Conservation (phyloP, 2,888 invertebrate species). For the Drosophila mimica region DNA sequence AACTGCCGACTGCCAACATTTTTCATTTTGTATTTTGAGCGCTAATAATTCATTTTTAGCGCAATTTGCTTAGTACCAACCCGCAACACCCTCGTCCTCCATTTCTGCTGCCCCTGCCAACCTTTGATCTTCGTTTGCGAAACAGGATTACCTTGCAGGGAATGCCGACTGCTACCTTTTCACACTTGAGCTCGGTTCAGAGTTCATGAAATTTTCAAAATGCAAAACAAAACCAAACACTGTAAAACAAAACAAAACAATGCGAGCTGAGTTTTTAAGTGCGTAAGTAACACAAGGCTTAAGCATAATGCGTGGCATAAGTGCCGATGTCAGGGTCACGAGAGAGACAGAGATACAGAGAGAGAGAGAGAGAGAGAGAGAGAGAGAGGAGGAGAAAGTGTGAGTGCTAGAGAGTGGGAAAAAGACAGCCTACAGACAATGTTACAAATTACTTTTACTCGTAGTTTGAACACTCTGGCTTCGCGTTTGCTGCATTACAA, state of each 20-base stretch:
- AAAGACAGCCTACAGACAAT: conserved; percentile 23
- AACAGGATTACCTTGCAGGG: conserved; percentile 61
- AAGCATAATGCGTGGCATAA: conserved; percentile 70
- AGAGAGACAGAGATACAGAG: not conserved
- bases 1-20: conserved; percentile 67
- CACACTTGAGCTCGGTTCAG: conserved; percentile 39
- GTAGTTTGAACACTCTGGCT: conserved; percentile 47
- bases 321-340: conserved; percentile 61
- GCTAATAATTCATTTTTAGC: conserved; percentile 81
- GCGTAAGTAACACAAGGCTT: conserved; percentile 69
- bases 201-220: conserved; percentile 74
- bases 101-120: not conserved
- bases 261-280: conserved; percentile 42
- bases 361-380: not conserved
- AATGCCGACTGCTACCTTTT: conserved; percentile 52
- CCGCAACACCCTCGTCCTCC: not conserved
- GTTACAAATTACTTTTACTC: conserved; percentile 61
- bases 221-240: conserved; percentile 39
- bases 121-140: conserved; percentile 49
- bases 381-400: not conserved
- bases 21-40: conserved; percentile 63
- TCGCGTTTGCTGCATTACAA: conserved; percentile 49
- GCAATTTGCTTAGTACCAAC: conserved; percentile 63
- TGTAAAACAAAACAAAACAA: conserved; percentile 57
- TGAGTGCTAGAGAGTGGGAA: not conserved